Conservation (phyloP, 2,888 invertebrate species). For the Strigamia crassipes region DNA sequence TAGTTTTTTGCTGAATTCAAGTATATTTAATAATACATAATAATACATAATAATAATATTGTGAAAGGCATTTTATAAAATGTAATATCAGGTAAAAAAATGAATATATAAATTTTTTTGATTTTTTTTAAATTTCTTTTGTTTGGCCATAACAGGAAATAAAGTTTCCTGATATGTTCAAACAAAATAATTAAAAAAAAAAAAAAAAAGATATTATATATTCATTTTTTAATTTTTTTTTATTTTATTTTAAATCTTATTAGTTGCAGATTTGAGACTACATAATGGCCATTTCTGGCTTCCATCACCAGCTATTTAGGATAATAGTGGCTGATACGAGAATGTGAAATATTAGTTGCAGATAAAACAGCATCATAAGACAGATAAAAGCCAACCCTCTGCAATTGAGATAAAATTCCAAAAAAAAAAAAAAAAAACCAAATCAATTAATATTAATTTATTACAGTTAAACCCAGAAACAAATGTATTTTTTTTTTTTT, state of each 20-base stretch:
- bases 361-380: neutral
- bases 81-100: too few relatives aligned
- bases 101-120: too few relatives aligned
- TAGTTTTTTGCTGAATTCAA: too few relatives aligned
- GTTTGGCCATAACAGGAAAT: too few relatives aligned
- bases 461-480: neutral
- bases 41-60: too few relatives aligned
- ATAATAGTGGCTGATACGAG: neutral
- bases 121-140: too few relatives aligned
- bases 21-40: too few relatives aligned
- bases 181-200: neutral
- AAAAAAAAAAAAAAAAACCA: too few relatives aligned
- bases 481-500: neutral
- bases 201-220: neutral
- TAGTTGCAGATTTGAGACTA: slow-evolving; percentile 15
- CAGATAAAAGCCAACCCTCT: neutral
- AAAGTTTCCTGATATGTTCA: too few relatives aligned
- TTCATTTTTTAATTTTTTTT: neutral
- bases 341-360: neutral
- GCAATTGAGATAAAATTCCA: neutral
- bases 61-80: too few relatives aligned
- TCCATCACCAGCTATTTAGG: slow-evolving; percentile 11
- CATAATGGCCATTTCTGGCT: slow-evolving; percentile 10
- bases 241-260: neutral
- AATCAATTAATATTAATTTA: slow-evolving; percentile 9